Percentiles rank a stretch among this genome's conserved stretches.
phyloP scores from a whole-genome alignment of 2,888 invertebrate species.

The Coleophora flavipennella region DNA sequence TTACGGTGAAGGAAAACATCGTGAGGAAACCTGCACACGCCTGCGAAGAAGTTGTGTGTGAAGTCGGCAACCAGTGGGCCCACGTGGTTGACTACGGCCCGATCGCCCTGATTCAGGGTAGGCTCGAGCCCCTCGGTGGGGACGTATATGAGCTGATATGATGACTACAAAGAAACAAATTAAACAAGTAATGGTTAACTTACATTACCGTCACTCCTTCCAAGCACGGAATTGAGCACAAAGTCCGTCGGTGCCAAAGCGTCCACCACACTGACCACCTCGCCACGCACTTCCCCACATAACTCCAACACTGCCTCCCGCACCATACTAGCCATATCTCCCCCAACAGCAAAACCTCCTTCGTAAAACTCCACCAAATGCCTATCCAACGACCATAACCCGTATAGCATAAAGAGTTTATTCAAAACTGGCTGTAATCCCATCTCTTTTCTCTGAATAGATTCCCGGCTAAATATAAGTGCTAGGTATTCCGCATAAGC shows the following conservation, averaged over 20 bases:
- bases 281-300: conserved; percentile 80
- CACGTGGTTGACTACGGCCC: no score
- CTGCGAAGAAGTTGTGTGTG: no score
- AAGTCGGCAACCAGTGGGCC: no score
- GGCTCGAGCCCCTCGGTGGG: no score
- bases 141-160: no score
- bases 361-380: conserved; percentile 82
- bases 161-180: no score
- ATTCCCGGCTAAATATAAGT: conserved; percentile 65
- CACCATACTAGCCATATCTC: conserved; percentile 72
- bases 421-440: conserved; percentile 62
- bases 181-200: conserved; percentile 17
- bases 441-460: conserved; percentile 46
- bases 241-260: conserved; percentile 92
- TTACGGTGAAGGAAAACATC: no score
- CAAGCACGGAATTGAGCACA: conserved; percentile 89
- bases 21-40: no score
- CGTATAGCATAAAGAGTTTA: conserved; percentile 48
- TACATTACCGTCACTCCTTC: conserved; percentile 87
- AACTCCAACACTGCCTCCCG: conserved; percentile 78
- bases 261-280: conserved; percentile 85
- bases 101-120: no score
- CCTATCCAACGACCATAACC: conserved; percentile 73
- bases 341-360: conserved; percentile 72
- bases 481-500: conserved; percentile 83